Evolutionary conservation across 2,797 vertebrate species (phyloP), one percentile per base, ranked within the genome.

Genomic region (Pipistrellus nathusii): DNA sequence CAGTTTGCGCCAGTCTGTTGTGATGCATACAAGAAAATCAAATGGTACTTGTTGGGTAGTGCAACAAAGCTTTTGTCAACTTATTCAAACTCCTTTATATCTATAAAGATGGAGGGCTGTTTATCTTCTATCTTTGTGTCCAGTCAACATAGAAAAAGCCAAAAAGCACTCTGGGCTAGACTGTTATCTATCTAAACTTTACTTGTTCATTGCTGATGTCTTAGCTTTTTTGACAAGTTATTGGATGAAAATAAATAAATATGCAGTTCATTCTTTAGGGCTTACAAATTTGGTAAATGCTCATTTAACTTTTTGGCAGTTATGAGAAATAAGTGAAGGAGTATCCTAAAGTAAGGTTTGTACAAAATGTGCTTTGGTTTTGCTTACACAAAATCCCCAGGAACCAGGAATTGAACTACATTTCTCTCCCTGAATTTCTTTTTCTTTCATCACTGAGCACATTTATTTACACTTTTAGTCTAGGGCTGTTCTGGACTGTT

Each of bases 341-440:
- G 6, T 6, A 59, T 75, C n/a, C 21, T 83, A 30, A 93, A 80
- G 30, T 91, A 66, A 90, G 8, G 3, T 72, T 72, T 90, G 8
- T 84, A 62, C 7, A 81, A 85, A 85, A 91, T 12, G 81, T 85
- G 21, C 72, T 46, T 89, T 93, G 18, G 14, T 90, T 93, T 95
- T 90, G 53, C 82, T 90, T 90, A 88, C 18, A 81, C 53, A 93
- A 88, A 93, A 96, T 87, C 76, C 72, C 30, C 71, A 88, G 85
- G 71, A 92, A 85, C 53, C 17, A 27, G n/a, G 30, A 66, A 88
- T 77, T 90, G 62, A 90, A 94, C 72, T 90, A 46, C 17, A 21
- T 53, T 92, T 91, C 18, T 83, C 38, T 78, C 68, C 32, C 14
- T 87, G 53, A 21, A 25, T 55, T 59, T 69, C 86, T 75, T 80